Conservation (phyloP, 1,140 invertebrate species). For the Lordiphosa stackelbergi region DNA sequence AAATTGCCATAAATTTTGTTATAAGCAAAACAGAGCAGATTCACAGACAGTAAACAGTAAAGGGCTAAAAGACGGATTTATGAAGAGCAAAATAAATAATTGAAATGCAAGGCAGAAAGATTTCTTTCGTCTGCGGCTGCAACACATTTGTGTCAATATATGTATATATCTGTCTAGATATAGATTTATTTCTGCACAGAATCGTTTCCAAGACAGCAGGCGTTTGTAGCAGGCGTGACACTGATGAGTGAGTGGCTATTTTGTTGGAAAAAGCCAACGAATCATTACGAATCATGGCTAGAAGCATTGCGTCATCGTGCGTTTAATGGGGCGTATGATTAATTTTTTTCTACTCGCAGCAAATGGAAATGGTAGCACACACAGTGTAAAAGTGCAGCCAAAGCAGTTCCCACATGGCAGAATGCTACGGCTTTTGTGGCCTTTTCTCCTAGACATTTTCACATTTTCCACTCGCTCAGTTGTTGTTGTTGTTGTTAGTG, state of each 20-base stretch:
- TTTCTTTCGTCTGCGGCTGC: too few relatives aligned
- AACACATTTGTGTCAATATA: constrained; percentile 1
- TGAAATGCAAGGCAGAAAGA: constrained; percentile 20
- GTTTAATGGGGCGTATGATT: constrained; percentile 73
- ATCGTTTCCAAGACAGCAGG: constrained; percentile 59
- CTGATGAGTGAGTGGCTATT: constrained; percentile 24
- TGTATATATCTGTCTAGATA: constrained; percentile 3
- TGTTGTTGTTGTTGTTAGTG: constrained; percentile 35
- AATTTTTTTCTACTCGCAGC: constrained; percentile 40
- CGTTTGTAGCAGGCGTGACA: constrained; percentile 15
- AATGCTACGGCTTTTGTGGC: constrained; percentile 48
- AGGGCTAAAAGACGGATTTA: constrained; percentile 22
- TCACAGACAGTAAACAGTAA: constrained; percentile 40
- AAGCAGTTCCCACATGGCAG: constrained; percentile 56
- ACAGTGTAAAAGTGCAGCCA: constrained; percentile 16
- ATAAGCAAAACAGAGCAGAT: constrained; percentile 17
- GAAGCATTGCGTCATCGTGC: constrained; percentile 54
- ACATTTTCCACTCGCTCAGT: constrained; percentile 62
- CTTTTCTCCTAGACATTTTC: constrained; percentile 69
- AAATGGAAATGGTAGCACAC: constrained; percentile 17
- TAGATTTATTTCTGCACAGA: constrained; percentile 59
- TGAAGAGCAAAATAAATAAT: constrained; percentile 29
- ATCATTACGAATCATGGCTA: constrained; percentile 30
- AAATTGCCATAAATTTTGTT: constrained; percentile 50
- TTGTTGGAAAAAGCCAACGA: constrained; percentile 46